Evolutionary conservation across 2,888 invertebrate species (phyloP).

Genomic region (Fragum sueziense): DNA sequence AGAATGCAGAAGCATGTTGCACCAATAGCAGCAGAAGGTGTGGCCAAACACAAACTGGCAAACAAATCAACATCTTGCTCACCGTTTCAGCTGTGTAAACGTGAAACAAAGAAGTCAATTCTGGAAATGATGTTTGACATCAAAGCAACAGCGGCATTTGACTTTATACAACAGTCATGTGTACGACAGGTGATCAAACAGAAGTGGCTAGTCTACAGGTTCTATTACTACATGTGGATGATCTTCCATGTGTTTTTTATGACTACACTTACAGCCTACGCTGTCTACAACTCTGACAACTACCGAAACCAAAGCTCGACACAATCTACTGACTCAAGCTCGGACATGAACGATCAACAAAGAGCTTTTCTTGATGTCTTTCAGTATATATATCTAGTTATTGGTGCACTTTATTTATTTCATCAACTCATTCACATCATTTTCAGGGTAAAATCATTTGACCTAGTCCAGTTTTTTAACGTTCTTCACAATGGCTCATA

Average conservation of each 20-base stretch:
- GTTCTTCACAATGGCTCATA: slow-evolving; percentile 56
- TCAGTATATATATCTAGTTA: slow-evolving; percentile 43
- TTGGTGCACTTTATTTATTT: slow-evolving; percentile 56
- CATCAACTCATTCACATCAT: slow-evolving; percentile 42
- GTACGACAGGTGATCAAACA: slow-evolving; percentile 66
- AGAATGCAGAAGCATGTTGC: slow-evolving; percentile 46
- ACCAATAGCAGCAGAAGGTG: slow-evolving; percentile 53
- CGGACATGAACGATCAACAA: background rate
- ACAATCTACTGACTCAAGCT: background rate
- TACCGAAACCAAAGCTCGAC: slow-evolving; percentile 3
- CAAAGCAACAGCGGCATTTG: slow-evolving; percentile 60
- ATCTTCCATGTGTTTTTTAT: slow-evolving; percentile 65
- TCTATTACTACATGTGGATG: slow-evolving; percentile 63
- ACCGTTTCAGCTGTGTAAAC: slow-evolving; percentile 32
- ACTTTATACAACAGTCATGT: slow-evolving; percentile 63
- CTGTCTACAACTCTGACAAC: slow-evolving; percentile 55
- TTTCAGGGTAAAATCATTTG: slow-evolving; percentile 46
- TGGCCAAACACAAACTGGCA: slow-evolving; percentile 52
- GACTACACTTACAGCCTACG: slow-evolving; percentile 57
- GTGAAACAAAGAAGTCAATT: slow-evolving; percentile 60
- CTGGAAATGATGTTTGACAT: slow-evolving; percentile 70
- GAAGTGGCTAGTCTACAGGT: slow-evolving; percentile 66
- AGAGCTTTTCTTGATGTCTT: slow-evolving; percentile 46
- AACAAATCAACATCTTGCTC: slow-evolving; percentile 34
- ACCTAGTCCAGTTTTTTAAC: slow-evolving; percentile 46